Conservation (phyloP, 1,140 invertebrate species). For the Battus philenor region DNA sequence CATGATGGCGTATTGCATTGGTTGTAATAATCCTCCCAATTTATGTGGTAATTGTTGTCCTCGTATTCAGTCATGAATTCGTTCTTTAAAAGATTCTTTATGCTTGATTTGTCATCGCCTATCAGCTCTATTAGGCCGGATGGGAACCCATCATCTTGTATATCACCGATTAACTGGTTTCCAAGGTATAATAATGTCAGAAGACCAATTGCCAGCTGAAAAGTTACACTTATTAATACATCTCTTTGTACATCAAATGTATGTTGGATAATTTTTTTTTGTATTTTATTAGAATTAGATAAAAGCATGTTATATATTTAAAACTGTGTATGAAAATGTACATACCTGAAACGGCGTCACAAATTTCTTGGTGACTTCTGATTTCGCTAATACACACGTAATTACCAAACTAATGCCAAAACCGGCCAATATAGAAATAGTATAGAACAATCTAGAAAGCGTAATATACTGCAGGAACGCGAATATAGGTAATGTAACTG, state of each 20-base stretch:
- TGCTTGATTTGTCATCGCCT: constrained; percentile 47
- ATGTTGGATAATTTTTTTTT: no score
- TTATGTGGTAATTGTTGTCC: constrained; percentile 51
- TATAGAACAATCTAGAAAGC: constrained; percentile 79
- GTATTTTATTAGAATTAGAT: no score
- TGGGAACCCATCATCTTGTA: constrained; percentile 58
- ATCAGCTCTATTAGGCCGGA: constrained; percentile 51
- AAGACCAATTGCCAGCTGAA: constrained; percentile 51
- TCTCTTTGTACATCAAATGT: no score
- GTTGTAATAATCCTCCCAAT: constrained; percentile 84
- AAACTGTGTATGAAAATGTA: constrained; percentile 9
- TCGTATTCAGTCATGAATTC: constrained; percentile 57
- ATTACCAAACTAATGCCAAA: constrained; percentile 76
- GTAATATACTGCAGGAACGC: constrained; percentile 83
- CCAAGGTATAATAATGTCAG: constrained; percentile 54
- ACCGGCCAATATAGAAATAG: constrained; percentile 75
- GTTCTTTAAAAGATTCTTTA: constrained; percentile 59
- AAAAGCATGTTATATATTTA: no score
- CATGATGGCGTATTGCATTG: constrained; percentile 83
- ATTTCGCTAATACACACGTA: constrained; percentile 81
- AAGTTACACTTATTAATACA: no score
- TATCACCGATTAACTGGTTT: constrained; percentile 48
- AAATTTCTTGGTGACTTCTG: constrained; percentile 78
- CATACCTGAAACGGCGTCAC: constrained; percentile 80
- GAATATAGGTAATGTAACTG: constrained; percentile 83